Percentiles rank a stretch among this genome's conserved stretches.
phyloP scores from a whole-genome alignment of 2,888 invertebrate genomes.

The Morpho helenor region DNA sequence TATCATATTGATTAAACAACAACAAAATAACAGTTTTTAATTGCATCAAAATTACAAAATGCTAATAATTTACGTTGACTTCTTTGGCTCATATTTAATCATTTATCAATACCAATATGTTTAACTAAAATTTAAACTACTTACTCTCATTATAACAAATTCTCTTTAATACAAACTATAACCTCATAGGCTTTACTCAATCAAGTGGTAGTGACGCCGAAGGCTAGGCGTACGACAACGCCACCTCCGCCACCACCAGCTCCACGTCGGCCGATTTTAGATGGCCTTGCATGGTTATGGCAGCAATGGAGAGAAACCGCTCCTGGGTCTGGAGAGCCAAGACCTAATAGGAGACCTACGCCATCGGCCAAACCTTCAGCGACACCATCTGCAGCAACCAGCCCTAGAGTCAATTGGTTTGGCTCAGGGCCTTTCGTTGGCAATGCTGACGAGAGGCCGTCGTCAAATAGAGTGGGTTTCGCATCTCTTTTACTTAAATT shows the following conservation, averaged over 20 bases:
- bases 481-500: conserved; percentile 66
- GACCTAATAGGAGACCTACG: conserved; percentile 47
- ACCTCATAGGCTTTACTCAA: conserved; percentile 76
- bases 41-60: not conserved
- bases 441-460: conserved; percentile 62
- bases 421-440: conserved; percentile 75
- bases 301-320: conserved; percentile 78
- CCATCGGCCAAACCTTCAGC: conserved; percentile 44
- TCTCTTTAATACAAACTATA: conserved; percentile 43
- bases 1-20: not conserved
- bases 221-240: conserved; percentile 63
- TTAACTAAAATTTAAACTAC: not conserved
- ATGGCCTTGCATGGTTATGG: conserved; percentile 80
- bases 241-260: conserved; percentile 65
- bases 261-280: conserved; percentile 70
- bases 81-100: not conserved
- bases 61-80: too few relatives aligned
- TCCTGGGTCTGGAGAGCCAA: conserved; percentile 49
- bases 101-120: not conserved
- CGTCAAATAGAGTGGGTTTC: conserved; percentile 74
- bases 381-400: conserved; percentile 47
- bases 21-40: not conserved
- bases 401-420: conserved; percentile 63
- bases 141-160: conserved; percentile 1
- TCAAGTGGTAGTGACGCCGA: conserved; percentile 79